phyloP scores from a whole-genome alignment of 2,888 invertebrate genomes.

The Eudemis profundana region DNA sequence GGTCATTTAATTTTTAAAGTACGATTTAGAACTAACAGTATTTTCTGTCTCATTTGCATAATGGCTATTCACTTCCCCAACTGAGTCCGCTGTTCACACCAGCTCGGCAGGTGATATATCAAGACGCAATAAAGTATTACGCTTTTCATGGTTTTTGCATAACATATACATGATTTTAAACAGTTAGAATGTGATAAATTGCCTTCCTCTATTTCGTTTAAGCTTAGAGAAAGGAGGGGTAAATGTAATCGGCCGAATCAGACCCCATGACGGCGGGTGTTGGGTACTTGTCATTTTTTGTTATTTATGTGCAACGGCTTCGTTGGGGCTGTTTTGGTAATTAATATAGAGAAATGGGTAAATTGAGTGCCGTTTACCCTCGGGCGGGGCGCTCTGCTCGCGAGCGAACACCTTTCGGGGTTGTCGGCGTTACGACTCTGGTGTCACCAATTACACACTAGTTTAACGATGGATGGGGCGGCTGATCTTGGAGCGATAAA shows the following conservation, averaged over 20 bases:
- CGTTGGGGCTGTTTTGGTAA: constrained; percentile 67
- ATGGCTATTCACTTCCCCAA: constrained; percentile 25
- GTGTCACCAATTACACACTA: constrained; percentile 59
- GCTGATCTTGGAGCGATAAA: constrained; percentile 38
- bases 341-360: constrained; percentile 76
- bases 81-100: constrained; percentile 32
- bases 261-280: constrained; percentile 89
- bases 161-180: constrained; percentile 54
- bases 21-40: background rate
- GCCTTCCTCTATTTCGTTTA: constrained; percentile 67
- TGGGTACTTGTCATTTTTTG: constrained; percentile 66
- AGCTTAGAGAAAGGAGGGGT: constrained; percentile 61
- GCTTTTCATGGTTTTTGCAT: constrained; percentile 63
- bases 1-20: background rate
- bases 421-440: constrained; percentile 56
- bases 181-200: constrained; percentile 72
- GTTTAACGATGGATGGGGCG: constrained; percentile 39
- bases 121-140: constrained; percentile 47
- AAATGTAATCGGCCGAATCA: constrained; percentile 64
- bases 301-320: constrained; percentile 70
- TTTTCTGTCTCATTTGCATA: constrained; percentile 30
- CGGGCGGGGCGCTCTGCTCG: constrained; percentile 59
- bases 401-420: constrained; percentile 67
- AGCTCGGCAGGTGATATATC: constrained; percentile 60
- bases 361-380: constrained; percentile 73